phyloP scores from a whole-genome alignment of 2,888 invertebrate species.

The Parthenolecanium corni region DNA sequence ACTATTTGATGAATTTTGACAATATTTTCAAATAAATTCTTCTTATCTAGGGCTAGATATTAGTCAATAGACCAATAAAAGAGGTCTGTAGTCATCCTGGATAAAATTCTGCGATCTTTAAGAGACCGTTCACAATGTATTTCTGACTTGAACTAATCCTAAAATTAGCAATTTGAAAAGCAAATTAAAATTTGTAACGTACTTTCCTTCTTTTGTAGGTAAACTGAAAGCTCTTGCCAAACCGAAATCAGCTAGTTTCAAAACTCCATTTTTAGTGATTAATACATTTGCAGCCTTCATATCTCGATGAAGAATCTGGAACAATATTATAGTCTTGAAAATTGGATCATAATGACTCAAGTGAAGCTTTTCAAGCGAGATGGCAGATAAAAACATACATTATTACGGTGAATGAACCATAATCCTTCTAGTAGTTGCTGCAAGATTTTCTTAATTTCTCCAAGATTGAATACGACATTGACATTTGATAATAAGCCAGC shows the following conservation, averaged over 20 bases:
- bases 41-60: too few relatives aligned
- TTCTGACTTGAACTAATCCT: too few relatives aligned
- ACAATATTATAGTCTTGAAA: too few relatives aligned
- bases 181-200: too few relatives aligned
- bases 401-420: slow-evolving; percentile 93
- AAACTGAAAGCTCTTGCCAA: slow-evolving; percentile 86
- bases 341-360: too few relatives aligned
- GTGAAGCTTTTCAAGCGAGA: neutral
- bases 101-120: too few relatives aligned
- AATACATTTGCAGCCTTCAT: slow-evolving; percentile 99
- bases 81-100: too few relatives aligned
- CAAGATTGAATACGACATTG: slow-evolving; percentile 89
- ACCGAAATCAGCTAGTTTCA: slow-evolving; percentile 96
- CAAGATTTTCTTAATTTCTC: slow-evolving; percentile 92
- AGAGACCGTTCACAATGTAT: too few relatives aligned
- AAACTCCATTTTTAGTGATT: slow-evolving; percentile 84
- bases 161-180: too few relatives aligned
- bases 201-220: slow-evolving; percentile 71
- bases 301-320: slow-evolving; percentile 77
- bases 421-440: slow-evolving; percentile 76
- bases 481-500: slow-evolving; percentile 90
- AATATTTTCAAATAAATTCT: too few relatives aligned
- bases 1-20: too few relatives aligned
- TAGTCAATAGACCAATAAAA: too few relatives aligned
- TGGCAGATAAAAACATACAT: slow-evolving; percentile 42